A percentile compares a stretch with the other conserved stretches of the same genome.
These are phyloP conservation scores for Helostoma temminkii DNA, from an alignment of 2,797 vertebrate genomes.

Conservation along the genomic window DNA sequence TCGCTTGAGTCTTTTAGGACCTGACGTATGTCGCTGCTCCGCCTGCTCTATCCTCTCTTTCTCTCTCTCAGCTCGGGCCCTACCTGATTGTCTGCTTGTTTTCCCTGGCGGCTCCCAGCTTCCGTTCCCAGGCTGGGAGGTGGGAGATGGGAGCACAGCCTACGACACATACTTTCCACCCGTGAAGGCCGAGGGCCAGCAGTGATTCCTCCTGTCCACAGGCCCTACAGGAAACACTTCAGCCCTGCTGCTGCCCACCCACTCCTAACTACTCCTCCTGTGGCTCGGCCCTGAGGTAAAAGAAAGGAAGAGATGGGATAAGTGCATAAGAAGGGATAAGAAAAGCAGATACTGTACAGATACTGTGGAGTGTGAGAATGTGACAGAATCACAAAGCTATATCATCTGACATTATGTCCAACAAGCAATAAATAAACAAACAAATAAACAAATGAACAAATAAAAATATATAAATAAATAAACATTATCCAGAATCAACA, in stretches of 20 bases:
- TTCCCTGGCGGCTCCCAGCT: conserved; percentile 96
- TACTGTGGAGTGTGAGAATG: conserved; percentile 4
- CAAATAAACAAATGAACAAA: no score
- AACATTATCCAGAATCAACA: not conserved
- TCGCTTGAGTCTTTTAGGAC: conserved; percentile 57
- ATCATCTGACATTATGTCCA: no score
- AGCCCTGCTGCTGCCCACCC: conserved; percentile 89
- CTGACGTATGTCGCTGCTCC: conserved; percentile 66
- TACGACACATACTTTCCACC: conserved; percentile 99
- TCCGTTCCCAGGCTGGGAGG: conserved; percentile 99
- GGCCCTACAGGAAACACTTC: conserved; percentile 95
- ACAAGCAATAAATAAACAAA: no score
- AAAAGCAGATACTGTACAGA: no score
- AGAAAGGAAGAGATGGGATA: conserved; percentile 25
- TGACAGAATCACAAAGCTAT: no score
- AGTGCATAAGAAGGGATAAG: not conserved
- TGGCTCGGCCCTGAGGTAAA: conserved; percentile 77
- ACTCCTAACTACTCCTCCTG: conserved; percentile 55
- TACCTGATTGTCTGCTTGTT: conserved; percentile 99
- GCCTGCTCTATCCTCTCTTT: conserved; percentile 66
- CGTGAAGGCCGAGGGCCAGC: conserved; percentile 90
- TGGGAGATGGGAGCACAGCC: conserved; percentile 90
- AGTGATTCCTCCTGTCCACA: conserved; percentile 94
- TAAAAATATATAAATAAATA: no score
- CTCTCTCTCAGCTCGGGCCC: conserved; percentile 69